Base-by-base conservation (phyloP, 2,888 invertebrate genomes). In the Thera obeliscata region DNA sequence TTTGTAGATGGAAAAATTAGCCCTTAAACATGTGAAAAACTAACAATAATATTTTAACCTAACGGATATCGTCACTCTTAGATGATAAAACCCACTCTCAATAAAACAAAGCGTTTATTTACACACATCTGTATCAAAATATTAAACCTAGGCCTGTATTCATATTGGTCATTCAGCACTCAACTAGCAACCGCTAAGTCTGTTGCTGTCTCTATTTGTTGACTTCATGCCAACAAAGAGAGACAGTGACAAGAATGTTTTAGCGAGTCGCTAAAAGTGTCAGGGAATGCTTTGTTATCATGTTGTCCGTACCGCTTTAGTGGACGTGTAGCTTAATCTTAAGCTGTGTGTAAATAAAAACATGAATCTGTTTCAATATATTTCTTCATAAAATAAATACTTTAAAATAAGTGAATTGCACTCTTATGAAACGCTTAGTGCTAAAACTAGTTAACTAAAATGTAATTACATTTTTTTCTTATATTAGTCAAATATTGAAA, bases 401-500 rank as follows among this genome's bases (percentile, higher is more conserved):
- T 50, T 50, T 5, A 49, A 49, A 49, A 38, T 50, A 52, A 52
- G 8, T 41, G 7, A 41, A 41, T 6, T 49, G 50, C 63, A 59
- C 54, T 54, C 41, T 49, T 60, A 59, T 52, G 58, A 59, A 62
- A 54, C 8, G 59, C 64, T 59, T 64, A 55, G 55, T 55, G 67
- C 55, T 56, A 63, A 64, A 56, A 48, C 58, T 63, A 64, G 56
- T 46, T 50, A 52, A 55, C 71, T 22, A 71, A 64, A 61, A 59
- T 74, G 54, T 72, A 72, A 72, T 73, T 71, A 76, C 76, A 78
- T 67, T 75, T 75, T 76, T 75, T 77, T 69, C 64, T 81, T 82
- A 80, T 80, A 74, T 77, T 88, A 89, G 88, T 81, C 78, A 88
- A 89, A 87, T 89, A 86, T 89, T 89, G 88, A 88, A 85, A 69